These are phyloP conservation scores for Phylloscopus collybita DNA, from an alignment of 2,797 vertebrate genomes.

Conservation along the genomic window DNA sequence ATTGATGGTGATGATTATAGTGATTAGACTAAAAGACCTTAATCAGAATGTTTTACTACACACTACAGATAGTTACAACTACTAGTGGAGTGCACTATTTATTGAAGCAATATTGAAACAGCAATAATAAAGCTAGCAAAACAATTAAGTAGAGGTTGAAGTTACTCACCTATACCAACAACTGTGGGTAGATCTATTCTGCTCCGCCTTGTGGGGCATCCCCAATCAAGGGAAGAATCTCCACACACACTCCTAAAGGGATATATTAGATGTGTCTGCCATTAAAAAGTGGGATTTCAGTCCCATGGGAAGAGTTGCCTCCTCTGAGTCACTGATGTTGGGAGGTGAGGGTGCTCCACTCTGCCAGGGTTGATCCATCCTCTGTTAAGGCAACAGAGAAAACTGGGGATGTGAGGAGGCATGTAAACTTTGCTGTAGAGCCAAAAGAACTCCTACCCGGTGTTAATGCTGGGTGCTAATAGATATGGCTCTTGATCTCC, in stretches of 20 bases:
- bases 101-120: background rate
- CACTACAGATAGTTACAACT: background rate
- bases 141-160: background rate
- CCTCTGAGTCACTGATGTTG: accelerated
- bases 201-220: background rate
- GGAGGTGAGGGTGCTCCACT: background rate
- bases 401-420: background rate
- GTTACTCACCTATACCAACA: background rate
- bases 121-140: background rate
- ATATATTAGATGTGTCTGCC: background rate
- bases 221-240: background rate
- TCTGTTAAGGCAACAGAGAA: background rate
- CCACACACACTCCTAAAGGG: background rate
- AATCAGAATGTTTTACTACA: background rate
- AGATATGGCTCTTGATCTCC: background rate
- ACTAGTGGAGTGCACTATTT: background rate
- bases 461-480: background rate
- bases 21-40: background rate
- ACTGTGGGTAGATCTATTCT: background rate
- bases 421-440: background rate
- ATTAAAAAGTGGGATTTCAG: background rate
- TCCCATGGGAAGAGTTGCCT: background rate
- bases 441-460: background rate
- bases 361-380: background rate
- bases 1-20: background rate